A percentile compares a stretch with the other conserved stretches of the same genome.
Conservation (phyloP, 1,140 invertebrate species). For the Mamestra configurata region DNA sequence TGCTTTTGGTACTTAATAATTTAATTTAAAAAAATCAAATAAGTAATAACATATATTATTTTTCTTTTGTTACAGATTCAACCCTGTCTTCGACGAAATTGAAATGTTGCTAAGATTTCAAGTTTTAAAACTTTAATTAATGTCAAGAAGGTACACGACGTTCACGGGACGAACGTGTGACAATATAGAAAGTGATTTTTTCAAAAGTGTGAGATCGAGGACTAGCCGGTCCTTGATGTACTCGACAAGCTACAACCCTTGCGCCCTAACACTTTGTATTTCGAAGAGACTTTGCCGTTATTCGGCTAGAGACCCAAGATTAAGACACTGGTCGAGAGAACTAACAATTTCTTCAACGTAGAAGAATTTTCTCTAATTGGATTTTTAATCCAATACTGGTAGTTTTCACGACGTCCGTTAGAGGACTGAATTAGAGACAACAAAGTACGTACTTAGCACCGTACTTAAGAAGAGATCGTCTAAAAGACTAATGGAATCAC, state of each 20-base stretch:
- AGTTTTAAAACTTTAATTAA: slow-evolving; percentile 79
- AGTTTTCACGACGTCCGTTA: slow-evolving; percentile 63
- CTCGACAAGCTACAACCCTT: slow-evolving; percentile 83
- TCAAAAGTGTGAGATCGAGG: slow-evolving; percentile 82
- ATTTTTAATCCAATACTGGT: slow-evolving; percentile 71
- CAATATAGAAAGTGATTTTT: slow-evolving; percentile 82
- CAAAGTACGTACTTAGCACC: slow-evolving; percentile 72
- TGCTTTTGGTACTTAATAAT: too few relatives aligned
- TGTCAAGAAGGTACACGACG: slow-evolving; percentile 77
- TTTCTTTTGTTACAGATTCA: slow-evolving; percentile 81
- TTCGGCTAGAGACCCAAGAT: slow-evolving; percentile 85
- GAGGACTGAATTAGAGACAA: slow-evolving; percentile 65
- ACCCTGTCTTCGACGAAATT: slow-evolving; percentile 62
- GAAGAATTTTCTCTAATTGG: slow-evolving; percentile 69
- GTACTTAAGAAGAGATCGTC: slow-evolving; percentile 72
- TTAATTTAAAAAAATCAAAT: too few relatives aligned
- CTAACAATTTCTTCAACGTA: slow-evolving; percentile 77
- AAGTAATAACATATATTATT: too few relatives aligned
- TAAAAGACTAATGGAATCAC: slow-evolving; percentile 81
- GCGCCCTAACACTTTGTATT: slow-evolving; percentile 82
- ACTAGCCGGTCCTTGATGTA: slow-evolving; percentile 87
- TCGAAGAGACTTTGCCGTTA: slow-evolving; percentile 83
- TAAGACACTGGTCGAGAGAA: slow-evolving; percentile 86
- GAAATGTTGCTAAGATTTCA: slow-evolving; percentile 76
- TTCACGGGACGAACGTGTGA: slow-evolving; percentile 67